phyloP scores from a whole-genome alignment of 1,140 invertebrate species.

The Parapsyche elsis region DNA sequence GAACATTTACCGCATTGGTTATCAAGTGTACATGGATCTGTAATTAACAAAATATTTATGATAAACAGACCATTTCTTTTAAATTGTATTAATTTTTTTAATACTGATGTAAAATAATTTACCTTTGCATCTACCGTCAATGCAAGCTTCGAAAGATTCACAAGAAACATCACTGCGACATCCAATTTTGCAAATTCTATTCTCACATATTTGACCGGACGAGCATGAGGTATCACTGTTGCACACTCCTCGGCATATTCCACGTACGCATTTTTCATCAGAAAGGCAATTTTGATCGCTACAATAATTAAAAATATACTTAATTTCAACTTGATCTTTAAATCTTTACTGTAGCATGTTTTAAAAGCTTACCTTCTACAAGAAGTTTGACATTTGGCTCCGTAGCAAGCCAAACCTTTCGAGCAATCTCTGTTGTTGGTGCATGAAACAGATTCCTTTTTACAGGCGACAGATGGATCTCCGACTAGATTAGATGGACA shows the following conservation, averaged over 20 bases:
- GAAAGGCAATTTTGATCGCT: conserved; percentile 84
- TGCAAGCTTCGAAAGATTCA: conserved; percentile 77
- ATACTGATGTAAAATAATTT: conserved; percentile 54
- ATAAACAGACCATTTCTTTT: neutral
- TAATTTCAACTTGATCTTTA: neutral
- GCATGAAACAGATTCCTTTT: conserved; percentile 74
- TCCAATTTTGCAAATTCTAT: conserved; percentile 84
- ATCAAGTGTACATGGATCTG: conserved; percentile 79
- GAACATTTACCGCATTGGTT: conserved; percentile 85
- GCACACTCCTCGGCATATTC: conserved; percentile 84
- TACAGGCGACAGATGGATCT: conserved; percentile 79
- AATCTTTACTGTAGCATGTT: neutral
- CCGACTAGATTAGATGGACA: conserved; percentile 80
- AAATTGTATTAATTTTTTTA: neutral
- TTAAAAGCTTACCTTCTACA: conserved; percentile 72
- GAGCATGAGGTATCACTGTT: conserved; percentile 86
- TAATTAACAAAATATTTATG: neutral
- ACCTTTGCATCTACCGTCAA: conserved; percentile 85
- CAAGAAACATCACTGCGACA: conserved; percentile 87
- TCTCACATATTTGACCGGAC: conserved; percentile 85
- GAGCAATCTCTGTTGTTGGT: conserved; percentile 73
- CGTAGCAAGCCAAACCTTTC: conserved; percentile 77
- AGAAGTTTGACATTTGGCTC: conserved; percentile 76
- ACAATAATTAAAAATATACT: conserved; percentile 52
- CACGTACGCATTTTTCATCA: conserved; percentile 85